These are phyloP conservation scores for Amblyornis subalaris DNA, from an alignment of 2,113 vertebrate genomes.

Conservation along the genomic window DNA sequence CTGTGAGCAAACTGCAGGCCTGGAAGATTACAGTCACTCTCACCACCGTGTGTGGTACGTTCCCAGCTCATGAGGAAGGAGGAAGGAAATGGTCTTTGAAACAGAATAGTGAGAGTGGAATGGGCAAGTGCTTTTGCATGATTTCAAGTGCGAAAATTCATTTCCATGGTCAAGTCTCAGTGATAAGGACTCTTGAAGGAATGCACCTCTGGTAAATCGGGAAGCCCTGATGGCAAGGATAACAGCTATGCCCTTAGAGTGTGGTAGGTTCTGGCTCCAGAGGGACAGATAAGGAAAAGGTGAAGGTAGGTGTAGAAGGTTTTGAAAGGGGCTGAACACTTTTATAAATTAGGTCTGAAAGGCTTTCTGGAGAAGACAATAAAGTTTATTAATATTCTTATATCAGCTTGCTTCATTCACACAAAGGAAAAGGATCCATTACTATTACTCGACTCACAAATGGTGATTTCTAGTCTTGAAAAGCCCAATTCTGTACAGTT, in stretches of 20 bases:
- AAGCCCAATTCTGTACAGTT: background rate
- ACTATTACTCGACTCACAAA: background rate
- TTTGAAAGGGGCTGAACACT: background rate
- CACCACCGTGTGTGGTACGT: background rate
- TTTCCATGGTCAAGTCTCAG: background rate
- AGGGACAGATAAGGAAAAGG: background rate
- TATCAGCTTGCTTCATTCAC: background rate
- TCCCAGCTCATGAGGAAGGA: background rate
- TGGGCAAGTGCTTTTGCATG: background rate
- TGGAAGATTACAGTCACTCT: background rate
- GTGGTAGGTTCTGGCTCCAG: background rate
- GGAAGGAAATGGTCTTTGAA: background rate
- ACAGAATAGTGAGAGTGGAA: background rate
- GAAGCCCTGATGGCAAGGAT: background rate
- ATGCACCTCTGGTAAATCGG: background rate
- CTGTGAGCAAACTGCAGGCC: slow-evolving; percentile 32
- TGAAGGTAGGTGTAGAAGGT: background rate
- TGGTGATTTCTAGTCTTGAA: background rate
- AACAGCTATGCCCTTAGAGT: background rate
- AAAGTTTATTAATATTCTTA: background rate
- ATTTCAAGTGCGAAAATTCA: background rate
- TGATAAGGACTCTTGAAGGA: background rate
- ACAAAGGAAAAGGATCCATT: background rate
- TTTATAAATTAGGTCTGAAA: background rate
- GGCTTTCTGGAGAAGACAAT: background rate